These are phyloP conservation scores for Lucinisca nassula DNA, from an alignment of 2,888 invertebrate species.

Conservation along the genomic window DNA sequence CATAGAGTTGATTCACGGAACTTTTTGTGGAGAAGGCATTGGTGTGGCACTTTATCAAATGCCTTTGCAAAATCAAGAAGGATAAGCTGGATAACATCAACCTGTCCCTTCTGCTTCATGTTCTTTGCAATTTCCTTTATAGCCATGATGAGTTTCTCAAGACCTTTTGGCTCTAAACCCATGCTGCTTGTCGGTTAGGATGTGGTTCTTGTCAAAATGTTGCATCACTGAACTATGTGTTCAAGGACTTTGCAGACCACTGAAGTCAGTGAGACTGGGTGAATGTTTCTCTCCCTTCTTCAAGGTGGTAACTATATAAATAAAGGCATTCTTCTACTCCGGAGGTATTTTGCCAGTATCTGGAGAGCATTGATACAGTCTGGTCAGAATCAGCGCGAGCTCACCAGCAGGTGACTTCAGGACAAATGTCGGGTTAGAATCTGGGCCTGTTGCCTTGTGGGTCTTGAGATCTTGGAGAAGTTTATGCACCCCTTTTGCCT, in stretches of 20 bases:
- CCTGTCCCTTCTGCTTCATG: background rate
- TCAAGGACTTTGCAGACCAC: constrained; percentile 8
- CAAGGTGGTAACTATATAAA: constrained; percentile 37
- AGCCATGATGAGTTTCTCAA: background rate
- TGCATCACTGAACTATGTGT: background rate
- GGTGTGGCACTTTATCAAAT: background rate
- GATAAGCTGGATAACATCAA: no score
- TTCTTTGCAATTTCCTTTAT: background rate
- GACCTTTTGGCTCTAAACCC: background rate
- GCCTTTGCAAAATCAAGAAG: background rate
- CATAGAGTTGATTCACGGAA: no score
- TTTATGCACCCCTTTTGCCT: constrained; percentile 7
- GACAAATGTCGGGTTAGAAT: background rate
- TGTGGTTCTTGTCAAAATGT: background rate
- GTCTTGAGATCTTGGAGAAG: constrained; percentile 19
- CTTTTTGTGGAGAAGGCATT: no score
- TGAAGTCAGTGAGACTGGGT: constrained; percentile 62
- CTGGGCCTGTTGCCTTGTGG: constrained; percentile 40
- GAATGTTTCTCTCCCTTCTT: constrained; percentile 46
- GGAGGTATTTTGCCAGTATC: constrained; percentile 33
- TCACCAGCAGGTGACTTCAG: constrained; percentile 24
- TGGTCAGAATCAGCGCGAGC: constrained; percentile 14
- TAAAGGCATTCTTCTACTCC: constrained; percentile 40
- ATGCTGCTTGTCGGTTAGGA: background rate
- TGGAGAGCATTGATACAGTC: constrained; percentile 23